phyloP scores from a whole-genome alignment of 2,888 invertebrate species.

The Notocelia uddmanniana region DNA sequence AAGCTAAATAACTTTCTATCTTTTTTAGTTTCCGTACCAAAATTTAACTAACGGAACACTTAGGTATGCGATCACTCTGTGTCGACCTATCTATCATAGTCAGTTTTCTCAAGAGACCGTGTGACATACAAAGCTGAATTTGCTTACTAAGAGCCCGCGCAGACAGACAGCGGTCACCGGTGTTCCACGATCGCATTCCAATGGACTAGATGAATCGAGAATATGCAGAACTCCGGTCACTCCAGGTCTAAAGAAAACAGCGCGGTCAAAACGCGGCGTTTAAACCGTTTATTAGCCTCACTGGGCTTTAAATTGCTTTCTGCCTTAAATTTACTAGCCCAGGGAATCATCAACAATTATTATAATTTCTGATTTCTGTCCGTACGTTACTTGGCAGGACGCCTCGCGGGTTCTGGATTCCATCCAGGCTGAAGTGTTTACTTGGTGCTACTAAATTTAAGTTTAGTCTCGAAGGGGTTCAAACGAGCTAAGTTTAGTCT shows the following conservation, averaged over 20 bases:
- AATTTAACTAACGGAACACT: no score
- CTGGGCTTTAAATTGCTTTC: neutral
- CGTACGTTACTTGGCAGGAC: slow-evolving; percentile 38
- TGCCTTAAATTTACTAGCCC: slow-evolving; percentile 25
- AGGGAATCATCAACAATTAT: slow-evolving; percentile 38
- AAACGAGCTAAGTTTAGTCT: slow-evolving; percentile 42
- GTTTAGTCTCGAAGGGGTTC: slow-evolving; percentile 37
- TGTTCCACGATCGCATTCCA: no score
- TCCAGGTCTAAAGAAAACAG: neutral
- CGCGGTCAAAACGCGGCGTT: slow-evolving; percentile 1
- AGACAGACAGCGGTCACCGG: no score
- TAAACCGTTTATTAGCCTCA: neutral
- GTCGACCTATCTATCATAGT: no score
- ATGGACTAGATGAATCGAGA: no score
- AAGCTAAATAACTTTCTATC: no score
- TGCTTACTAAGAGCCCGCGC: no score
- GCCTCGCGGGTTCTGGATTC: slow-evolving; percentile 40
- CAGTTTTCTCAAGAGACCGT: no score
- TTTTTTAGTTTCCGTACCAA: no score
- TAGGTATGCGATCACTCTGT: no score
- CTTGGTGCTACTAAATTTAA: slow-evolving; percentile 41
- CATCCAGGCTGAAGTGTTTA: slow-evolving; percentile 42
- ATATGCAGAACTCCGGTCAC: no score
- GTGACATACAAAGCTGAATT: no score
- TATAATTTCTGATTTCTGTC: slow-evolving; percentile 37